Evolutionary conservation across 2,888 invertebrate genomes (phyloP), one percentile per base, ranked within the genome.

Genomic region (Cephalotes varians): DNA sequence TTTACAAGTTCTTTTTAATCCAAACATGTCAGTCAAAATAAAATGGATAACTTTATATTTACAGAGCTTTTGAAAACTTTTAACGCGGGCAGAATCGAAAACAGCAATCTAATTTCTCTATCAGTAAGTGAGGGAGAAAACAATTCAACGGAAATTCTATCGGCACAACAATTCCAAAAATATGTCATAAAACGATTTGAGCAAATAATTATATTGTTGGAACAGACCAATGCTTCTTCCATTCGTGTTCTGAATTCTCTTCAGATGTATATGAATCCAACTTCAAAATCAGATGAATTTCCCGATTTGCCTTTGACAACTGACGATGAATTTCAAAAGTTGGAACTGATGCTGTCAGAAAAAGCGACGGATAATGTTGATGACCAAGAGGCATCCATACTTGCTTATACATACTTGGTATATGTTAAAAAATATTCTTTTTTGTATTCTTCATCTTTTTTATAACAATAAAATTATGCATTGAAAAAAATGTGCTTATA

Each of bases 281-380:
- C 58, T 58, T 58, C 31, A 28, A 58, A 58, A 58, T 31, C 58
- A 58, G 58, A 58, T 31, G 58, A 31, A 58, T 18, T 58, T 58
- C 58, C 58, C 31, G 58, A 58, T 2, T 58, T 58, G 6, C 28
- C 58, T 58, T 58, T 58, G 2, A 58, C 28, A 58, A 58, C 58
- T 18, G 9, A 58, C 1, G 31, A 58, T 56, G 56, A 56, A 56
- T 58, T 58, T 18, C 58, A 3, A 58, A 58, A 58, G 3, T 58
- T 58, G 7, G 31, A 58, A 58, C 28, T 58, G 18, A 58, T 58
- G 58, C 58, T 58, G 28, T 58, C 58, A 58, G 58, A 58, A 58
- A 58, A 58, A 58, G 28, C 1, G 18, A 1, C 18, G 18, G 31
- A 31, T 58, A 58, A 58, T 3, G 7, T 31, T 58, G 18, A 31